These are phyloP conservation scores for Plodia interpunctella DNA, from an alignment of 1,140 invertebrate genomes.

Conservation along the genomic window DNA sequence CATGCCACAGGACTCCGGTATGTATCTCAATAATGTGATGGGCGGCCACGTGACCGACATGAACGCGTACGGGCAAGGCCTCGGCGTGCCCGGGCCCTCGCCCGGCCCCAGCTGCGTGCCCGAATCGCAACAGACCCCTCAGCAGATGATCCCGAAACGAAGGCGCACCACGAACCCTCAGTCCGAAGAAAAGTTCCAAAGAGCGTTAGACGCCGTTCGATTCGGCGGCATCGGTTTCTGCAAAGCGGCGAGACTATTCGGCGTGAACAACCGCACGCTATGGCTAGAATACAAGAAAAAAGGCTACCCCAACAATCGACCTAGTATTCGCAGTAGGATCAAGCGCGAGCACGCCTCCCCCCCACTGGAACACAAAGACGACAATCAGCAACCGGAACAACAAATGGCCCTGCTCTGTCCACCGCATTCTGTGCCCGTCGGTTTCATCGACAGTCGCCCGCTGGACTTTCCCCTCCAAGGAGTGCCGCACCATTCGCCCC, in stretches of 20 bases:
- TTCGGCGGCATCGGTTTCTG: slow-evolving; percentile 91
- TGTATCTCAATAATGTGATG: slow-evolving; percentile 60
- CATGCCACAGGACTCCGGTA: slow-evolving; percentile 43
- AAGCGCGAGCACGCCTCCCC: slow-evolving; percentile 81
- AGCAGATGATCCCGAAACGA: slow-evolving; percentile 31
- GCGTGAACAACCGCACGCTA: slow-evolving; percentile 88
- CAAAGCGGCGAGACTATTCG: slow-evolving; percentile 88
- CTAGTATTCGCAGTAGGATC: slow-evolving; percentile 83
- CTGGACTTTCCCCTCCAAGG: slow-evolving; percentile 77
- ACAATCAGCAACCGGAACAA: slow-evolving; percentile 58
- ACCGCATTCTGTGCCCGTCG: slow-evolving; percentile 72
- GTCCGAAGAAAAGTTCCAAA: slow-evolving; percentile 87
- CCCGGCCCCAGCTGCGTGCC: slow-evolving; percentile 41
- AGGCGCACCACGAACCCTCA: slow-evolving; percentile 79
- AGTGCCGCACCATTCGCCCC: slow-evolving; percentile 74
- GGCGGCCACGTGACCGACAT: slow-evolving; percentile 45
- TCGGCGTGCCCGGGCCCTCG: slow-evolving; percentile 44
- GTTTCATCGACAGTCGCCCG: slow-evolving; percentile 79
- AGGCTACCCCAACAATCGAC: slow-evolving; percentile 86
- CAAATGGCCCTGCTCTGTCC: slow-evolving; percentile 64
- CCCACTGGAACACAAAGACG: slow-evolving; percentile 66
- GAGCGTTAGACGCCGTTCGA: slow-evolving; percentile 86
- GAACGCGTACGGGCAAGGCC: slow-evolving; percentile 40
- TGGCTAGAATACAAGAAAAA: slow-evolving; percentile 91
- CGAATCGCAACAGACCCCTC: slow-evolving; percentile 27